Percentiles rank a stretch among this genome's conserved stretches.
phyloP scores from a whole-genome alignment of 1,140 invertebrate species.

The Propsilocerus akamusi region DNA sequence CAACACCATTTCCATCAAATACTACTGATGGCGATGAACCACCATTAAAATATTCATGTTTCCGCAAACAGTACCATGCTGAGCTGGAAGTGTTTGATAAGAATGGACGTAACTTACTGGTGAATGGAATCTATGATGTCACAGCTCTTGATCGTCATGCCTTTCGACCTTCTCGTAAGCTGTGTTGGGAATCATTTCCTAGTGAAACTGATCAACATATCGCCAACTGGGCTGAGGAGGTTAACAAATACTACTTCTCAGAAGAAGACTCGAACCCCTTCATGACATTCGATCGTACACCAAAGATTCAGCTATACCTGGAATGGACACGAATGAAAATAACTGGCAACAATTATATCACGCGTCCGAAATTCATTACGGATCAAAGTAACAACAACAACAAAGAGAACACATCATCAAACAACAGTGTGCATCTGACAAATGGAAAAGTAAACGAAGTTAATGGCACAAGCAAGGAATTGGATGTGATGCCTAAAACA shows the following conservation, averaged over 20 bases:
- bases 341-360: conserved; percentile 9
- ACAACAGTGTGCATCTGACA: conserved; percentile 8
- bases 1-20: not conserved
- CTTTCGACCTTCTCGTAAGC: not conserved
- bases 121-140: conserved; percentile 71
- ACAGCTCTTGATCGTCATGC: not conserved
- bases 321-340: conserved; percentile 6
- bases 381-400: conserved; percentile 8
- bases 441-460: not conserved
- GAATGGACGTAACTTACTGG: conserved; percentile 65
- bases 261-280: not conserved
- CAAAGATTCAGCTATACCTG: not conserved
- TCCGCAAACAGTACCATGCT: conserved; percentile 28
- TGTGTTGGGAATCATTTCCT: not conserved
- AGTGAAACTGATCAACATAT: conserved; percentile 1
- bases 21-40: not conserved
- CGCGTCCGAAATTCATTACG: not conserved
- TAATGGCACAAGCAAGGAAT: conserved; percentile 11
- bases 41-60: not conserved
- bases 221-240: not conserved
- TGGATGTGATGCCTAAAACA: conserved; percentile 17
- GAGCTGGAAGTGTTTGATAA: conserved; percentile 84
- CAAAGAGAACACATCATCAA: conserved; percentile 8
- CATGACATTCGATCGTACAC: not conserved
- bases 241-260: not conserved